These are phyloP conservation scores for Ormyrus nitidulus DNA, from an alignment of 2,888 invertebrate species.

Conservation along the genomic window DNA sequence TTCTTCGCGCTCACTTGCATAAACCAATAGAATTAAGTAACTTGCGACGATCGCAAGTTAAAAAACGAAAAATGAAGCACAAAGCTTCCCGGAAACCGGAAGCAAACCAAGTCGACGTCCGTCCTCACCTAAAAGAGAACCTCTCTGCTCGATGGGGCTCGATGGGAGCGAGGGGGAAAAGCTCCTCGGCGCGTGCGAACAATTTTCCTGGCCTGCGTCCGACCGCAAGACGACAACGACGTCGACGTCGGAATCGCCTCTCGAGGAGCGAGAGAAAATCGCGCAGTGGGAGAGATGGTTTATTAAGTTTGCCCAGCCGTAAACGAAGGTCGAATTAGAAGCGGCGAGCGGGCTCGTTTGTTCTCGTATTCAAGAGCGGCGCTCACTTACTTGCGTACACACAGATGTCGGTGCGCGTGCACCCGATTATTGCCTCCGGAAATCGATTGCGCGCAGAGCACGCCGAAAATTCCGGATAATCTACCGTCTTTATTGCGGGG, in stretches of 20 bases:
- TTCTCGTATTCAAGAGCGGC: too few species aligned
- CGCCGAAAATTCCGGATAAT: too few species aligned
- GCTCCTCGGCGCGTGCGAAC: neutral
- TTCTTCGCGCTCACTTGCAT: neutral
- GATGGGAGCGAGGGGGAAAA: constrained; percentile 4
- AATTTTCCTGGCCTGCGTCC: too few species aligned
- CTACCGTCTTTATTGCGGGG: too few species aligned
- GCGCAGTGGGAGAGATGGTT: constrained; percentile 50
- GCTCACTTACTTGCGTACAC: too few species aligned
- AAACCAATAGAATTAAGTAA: neutral
- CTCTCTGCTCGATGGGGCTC: neutral
- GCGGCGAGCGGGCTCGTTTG: neutral
- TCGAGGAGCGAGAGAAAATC: too few species aligned
- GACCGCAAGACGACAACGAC: too few species aligned
- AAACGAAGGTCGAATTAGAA: constrained; percentile 58
- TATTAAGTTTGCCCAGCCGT: constrained; percentile 67
- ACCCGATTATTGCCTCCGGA: neutral
- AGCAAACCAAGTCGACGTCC: neutral
- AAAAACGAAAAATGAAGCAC: too few species aligned
- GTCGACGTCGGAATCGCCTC: too few species aligned
- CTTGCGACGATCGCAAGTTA: too few species aligned
- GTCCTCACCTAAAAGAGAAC: neutral
- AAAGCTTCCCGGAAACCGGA: too few species aligned
- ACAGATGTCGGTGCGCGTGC: neutral
- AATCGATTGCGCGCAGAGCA: too few species aligned